These are phyloP conservation scores for Squalus acanthias DNA, from an alignment of 2,797 vertebrate genomes.

Conservation along the genomic window DNA sequence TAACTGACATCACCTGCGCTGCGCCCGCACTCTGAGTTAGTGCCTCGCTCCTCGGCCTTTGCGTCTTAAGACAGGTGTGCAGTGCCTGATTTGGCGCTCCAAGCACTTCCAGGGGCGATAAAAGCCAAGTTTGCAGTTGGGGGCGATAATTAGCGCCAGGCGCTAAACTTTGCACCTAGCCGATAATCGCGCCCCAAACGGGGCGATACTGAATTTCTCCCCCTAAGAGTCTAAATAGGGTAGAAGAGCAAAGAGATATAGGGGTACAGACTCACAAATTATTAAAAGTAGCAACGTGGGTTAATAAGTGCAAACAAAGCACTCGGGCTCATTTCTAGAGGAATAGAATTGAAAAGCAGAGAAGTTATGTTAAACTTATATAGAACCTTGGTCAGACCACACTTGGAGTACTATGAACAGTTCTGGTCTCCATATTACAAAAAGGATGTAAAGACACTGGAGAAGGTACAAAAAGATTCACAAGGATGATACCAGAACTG, in stretches of 20 bases:
- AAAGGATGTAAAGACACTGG: not conserved
- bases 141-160: too few species aligned
- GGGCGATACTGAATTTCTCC: too few species aligned
- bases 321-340: not conserved
- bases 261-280: not conserved
- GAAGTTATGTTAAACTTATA: not conserved
- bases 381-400: not conserved
- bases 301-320: not conserved
- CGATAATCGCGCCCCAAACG: too few species aligned
- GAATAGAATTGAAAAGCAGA: not conserved
- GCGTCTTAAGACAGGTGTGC: too few species aligned
- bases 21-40: too few species aligned
- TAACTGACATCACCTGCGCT: too few species aligned
- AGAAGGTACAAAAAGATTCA: not conserved
- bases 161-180: too few species aligned
- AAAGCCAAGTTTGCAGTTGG: too few species aligned
- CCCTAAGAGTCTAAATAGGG: not conserved
- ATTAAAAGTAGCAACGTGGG: not conserved
- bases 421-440: not conserved
- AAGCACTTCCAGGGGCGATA: too few species aligned
- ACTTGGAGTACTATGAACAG: not conserved
- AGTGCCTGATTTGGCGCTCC: too few species aligned
- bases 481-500: not conserved
- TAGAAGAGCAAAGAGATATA: not conserved
- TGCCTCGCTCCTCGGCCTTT: too few species aligned